Evolutionary conservation across 2,888 invertebrate genomes (phyloP).

Genomic region (Halocaridina rubra): DNA sequence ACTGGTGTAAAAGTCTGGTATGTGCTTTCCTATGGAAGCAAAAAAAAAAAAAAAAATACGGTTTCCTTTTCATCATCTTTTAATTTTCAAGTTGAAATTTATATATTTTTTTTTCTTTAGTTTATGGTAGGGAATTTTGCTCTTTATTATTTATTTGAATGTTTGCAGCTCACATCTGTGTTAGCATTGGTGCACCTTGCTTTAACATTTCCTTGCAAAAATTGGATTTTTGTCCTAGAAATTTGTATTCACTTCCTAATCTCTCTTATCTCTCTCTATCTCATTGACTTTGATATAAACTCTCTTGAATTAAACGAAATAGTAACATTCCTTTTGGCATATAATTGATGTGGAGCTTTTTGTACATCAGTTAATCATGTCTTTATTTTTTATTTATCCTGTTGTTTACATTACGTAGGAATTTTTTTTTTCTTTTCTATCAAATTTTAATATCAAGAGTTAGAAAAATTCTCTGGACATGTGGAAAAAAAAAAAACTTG

Average conservation of each 20-base stretch:
- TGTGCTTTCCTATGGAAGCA: conserved; percentile 25
- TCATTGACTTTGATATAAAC: neutral
- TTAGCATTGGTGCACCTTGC: conserved; percentile 60
- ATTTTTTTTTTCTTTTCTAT: neutral
- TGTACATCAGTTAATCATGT: conserved; percentile 39
- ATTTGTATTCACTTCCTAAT: neutral
- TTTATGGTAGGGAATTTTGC: conserved; percentile 46
- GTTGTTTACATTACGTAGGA: neutral
- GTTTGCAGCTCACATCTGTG: conserved; percentile 61
- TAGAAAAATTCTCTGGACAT: neutral
- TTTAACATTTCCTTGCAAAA: conserved; percentile 2
- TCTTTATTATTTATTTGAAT: conserved; percentile 51
- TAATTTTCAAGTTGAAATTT: conserved; percentile 9
- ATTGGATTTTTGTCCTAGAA: neutral
- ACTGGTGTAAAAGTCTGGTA: conserved; percentile 50
- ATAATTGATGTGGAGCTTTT: conserved; percentile 48
- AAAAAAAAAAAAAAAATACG: conserved; percentile 23
- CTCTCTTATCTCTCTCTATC: too few relatives aligned
- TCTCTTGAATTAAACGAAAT: too few relatives aligned
- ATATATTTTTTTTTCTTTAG: conserved; percentile 28
- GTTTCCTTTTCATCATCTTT: conserved; percentile 10
- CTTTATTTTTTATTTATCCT: neutral
- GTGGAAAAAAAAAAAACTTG: neutral
- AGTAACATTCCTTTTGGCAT: conserved; percentile 56
- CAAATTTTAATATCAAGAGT: neutral